Base-by-base conservation (phyloP, 2,888 invertebrate genomes). In the Drosophila ustulata region DNA sequence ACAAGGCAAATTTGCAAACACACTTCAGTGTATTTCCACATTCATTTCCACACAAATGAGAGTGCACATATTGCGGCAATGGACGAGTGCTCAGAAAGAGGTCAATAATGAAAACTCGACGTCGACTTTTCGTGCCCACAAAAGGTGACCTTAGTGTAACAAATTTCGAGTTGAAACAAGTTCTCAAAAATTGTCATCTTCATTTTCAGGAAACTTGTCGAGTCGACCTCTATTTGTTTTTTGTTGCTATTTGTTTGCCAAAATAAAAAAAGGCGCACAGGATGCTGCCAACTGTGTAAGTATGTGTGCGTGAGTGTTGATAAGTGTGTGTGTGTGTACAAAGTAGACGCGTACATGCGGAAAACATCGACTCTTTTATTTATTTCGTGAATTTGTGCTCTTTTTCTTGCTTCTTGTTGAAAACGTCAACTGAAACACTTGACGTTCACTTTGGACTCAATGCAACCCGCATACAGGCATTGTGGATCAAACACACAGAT, bases 381-480 rank as follows among this genome's bases (percentile, higher is more conserved):
- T 65, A 65, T 65, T 64, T 65, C 39, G 26, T 13, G 65, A 50
- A 25, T 45, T 50, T 41, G 56, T 73, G 59, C 47, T 56, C 47
- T 56, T 75, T 66, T 78, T 75, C 65, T 61, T 73, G 64, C 65
- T 66, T 69, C 66, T 75, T 66, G 66, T 55, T 63, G 63, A 63
- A 75, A 53, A 66, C 61, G 75, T 77, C 78, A 77, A 77, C 62
- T 59, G 71, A 77, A 78, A 75, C 78, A 78, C 75, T 77, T 77
- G 78, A 75, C 58, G 76, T 63, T 64, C 59, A 65, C 65, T 65
- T 65, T 65, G 58, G 65, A 75, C 78, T 77, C 65, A 78, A 75
- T 77, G 77, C 75, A 77, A 43, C 71, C 78, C 77, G 78, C 78
- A 77, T 75, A 75, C 58, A 53, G 58, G 64, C 67, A 62, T 66